A percentile compares a stretch with the other conserved stretches of the same genome.
phyloP scores from a whole-genome alignment of 2,797 vertebrate genomes.

The Sebastes hubbsi region DNA sequence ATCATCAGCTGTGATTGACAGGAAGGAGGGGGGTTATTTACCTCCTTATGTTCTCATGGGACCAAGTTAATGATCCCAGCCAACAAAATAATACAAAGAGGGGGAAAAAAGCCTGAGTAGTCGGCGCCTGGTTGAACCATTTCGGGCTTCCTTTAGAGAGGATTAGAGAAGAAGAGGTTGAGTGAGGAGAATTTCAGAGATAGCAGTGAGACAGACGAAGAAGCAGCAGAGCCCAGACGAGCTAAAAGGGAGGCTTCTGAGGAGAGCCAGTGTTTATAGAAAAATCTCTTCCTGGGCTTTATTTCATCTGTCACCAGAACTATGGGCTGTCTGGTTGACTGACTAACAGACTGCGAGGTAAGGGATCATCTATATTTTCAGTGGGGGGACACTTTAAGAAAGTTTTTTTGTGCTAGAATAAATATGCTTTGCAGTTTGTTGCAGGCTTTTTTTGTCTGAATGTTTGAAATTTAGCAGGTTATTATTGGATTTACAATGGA shows the following conservation, averaged over 20 bases:
- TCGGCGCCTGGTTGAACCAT: slow-evolving; percentile 69
- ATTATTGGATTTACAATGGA: not conserved
- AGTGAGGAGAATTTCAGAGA: slow-evolving; percentile 78
- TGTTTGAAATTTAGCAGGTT: slow-evolving; percentile 5
- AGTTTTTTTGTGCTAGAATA: slow-evolving; percentile 26
- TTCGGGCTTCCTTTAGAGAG: slow-evolving; percentile 73
- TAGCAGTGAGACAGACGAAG: slow-evolving; percentile 66
- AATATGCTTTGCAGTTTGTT: slow-evolving; percentile 9
- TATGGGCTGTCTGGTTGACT: slow-evolving; percentile 57
- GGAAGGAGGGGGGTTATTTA: slow-evolving; percentile 71
- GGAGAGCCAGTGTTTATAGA: slow-evolving; percentile 52
- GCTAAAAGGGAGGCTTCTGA: slow-evolving; percentile 63
- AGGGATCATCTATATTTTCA: slow-evolving; percentile 59
- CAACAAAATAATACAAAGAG: slow-evolving; percentile 78
- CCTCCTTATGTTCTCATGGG: slow-evolving; percentile 76
- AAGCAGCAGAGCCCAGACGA: slow-evolving; percentile 63
- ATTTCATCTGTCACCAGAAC: slow-evolving; percentile 65
- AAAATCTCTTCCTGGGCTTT: slow-evolving; percentile 55
- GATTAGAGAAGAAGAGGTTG: slow-evolving; percentile 74
- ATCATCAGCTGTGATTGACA: slow-evolving; percentile 78
- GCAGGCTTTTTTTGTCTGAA: not conserved
- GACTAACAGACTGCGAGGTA: slow-evolving; percentile 71
- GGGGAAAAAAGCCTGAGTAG: slow-evolving; percentile 72
- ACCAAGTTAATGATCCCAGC: slow-evolving; percentile 80
- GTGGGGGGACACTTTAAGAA: slow-evolving; percentile 28